Evolutionary conservation across 92 coral and sea anemone genomes (phyloP), one percentile per base, ranked within the genome.

Genomic region (Epizoanthus scotinus): DNA sequence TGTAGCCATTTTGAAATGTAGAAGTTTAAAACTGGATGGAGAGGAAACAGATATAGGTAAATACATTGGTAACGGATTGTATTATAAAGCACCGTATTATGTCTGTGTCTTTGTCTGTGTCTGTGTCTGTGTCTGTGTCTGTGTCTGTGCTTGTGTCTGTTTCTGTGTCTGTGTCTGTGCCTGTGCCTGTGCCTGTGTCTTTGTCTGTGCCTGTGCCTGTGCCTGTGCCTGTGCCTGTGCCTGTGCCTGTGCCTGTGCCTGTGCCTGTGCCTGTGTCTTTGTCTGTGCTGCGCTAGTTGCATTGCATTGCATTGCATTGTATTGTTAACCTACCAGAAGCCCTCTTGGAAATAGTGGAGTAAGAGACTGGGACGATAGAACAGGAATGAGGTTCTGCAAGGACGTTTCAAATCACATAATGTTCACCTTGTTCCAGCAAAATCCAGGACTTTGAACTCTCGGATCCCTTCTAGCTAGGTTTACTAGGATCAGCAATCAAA

Each of bases 1-100:
- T 18, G 71, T 95, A 61, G 85, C 89, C 42, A 86, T 95, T 29
- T 70, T 95, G 57, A 93, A 93, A 77, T 98, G 92, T 20, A 93
- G 67, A 67, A 68, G 88, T 49, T 68, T 95, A 21, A 89, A 84
- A 63, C 36, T 91, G 19, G 88, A 93, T 6, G 98, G 91, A 47
- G 94, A 86, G 60, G 78, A 67, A 47, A 85, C 78, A 70, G 90
- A 84, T 54, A 56, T 90, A 50, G 87, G 99, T 95, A 63, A 86
- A 94, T 82, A 77, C 44, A 17, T 14, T 15, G 38, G 29, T 64
- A 52, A 17, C 27, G 17, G 22, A 34, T 9, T 17, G 49, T 27
- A 29, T 22, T 27, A 5, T 27, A 24, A 64, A 29, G 22, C 28
- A 25, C 3, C 29, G 47, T 26, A 9, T 29, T 24, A 63, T 63